Evolutionary conservation across 2,113 vertebrate genomes (phyloP).

Genomic region (Atherinomorus stipes): DNA sequence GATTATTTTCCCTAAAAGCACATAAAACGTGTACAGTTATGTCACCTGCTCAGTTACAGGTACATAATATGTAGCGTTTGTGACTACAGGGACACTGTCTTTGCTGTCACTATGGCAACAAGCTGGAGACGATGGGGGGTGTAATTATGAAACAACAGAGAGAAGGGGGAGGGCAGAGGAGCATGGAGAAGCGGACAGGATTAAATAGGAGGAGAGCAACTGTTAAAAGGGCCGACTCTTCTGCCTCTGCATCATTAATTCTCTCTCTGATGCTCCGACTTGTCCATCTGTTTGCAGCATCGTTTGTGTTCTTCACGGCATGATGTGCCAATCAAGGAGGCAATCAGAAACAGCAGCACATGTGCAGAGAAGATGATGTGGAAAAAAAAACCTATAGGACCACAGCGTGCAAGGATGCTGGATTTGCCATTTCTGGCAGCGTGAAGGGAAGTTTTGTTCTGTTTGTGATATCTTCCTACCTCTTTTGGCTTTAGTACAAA

Average conservation of each 20-base stretch:
- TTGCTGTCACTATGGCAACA: constrained; percentile 61
- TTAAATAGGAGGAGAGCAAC: constrained; percentile 13
- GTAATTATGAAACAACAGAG: constrained; percentile 38
- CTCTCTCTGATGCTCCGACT: not conserved
- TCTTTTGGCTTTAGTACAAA: not conserved
- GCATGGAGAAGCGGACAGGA: constrained; percentile 2
- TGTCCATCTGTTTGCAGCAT: constrained; percentile 22
- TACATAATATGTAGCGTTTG: constrained; percentile 1
- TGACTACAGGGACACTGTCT: constrained; percentile 25
- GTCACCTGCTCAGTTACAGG: not conserved
- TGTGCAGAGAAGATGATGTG: not conserved
- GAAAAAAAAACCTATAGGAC: not conserved
- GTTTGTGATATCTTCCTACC: not conserved
- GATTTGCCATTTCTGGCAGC: not conserved
- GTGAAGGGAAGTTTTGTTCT: not conserved
- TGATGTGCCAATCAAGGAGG: constrained; percentile 17
- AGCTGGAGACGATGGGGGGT: not conserved
- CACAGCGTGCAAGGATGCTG: not conserved
- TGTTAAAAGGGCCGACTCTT: not conserved
- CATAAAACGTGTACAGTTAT: not conserved
- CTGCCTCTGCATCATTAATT: constrained; percentile 25
- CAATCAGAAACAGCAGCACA: not conserved
- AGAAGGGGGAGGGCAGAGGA: constrained; percentile 6
- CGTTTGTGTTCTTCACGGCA: not conserved
- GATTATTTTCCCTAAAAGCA: no score